These are phyloP conservation scores for Hylomyscus alleni DNA, from an alignment of 2,797 vertebrate species.

Conservation along the genomic window DNA sequence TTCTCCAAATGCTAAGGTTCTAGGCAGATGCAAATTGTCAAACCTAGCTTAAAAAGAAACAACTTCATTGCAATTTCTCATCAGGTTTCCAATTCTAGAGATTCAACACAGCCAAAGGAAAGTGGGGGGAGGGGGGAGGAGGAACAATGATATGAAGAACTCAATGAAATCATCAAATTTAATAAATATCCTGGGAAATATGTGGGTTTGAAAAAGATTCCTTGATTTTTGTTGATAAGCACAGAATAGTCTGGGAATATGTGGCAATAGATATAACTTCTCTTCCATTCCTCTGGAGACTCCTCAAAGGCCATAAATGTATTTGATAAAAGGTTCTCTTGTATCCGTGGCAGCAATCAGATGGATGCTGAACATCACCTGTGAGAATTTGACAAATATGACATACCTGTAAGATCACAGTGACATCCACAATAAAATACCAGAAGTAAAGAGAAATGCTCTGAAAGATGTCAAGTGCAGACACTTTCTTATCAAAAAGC, in stretches of 20 bases:
- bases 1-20: background rate
- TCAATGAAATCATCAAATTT: background rate
- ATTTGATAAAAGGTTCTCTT: conserved; percentile 71
- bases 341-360: conserved; percentile 33
- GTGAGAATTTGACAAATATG: conserved; percentile 75
- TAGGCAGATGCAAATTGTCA: background rate
- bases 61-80: background rate
- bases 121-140: background rate
- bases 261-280: conserved; percentile 20
- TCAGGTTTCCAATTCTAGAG: background rate
- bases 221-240: background rate
- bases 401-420: conserved; percentile 58
- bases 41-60: background rate
- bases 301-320: conserved; percentile 37
- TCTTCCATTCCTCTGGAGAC: background rate
- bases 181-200: background rate
- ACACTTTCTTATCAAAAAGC: conserved; percentile 73
- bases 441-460: conserved; percentile 63
- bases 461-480: conserved; percentile 63
- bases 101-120: background rate
- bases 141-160: background rate
- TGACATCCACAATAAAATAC: conserved; percentile 69
- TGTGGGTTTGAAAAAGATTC: background rate
- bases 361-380: conserved; percentile 64
- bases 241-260: background rate